These are phyloP conservation scores for Calephelis virginiensis DNA, from an alignment of 1,140 invertebrate genomes.

Conservation along the genomic window DNA sequence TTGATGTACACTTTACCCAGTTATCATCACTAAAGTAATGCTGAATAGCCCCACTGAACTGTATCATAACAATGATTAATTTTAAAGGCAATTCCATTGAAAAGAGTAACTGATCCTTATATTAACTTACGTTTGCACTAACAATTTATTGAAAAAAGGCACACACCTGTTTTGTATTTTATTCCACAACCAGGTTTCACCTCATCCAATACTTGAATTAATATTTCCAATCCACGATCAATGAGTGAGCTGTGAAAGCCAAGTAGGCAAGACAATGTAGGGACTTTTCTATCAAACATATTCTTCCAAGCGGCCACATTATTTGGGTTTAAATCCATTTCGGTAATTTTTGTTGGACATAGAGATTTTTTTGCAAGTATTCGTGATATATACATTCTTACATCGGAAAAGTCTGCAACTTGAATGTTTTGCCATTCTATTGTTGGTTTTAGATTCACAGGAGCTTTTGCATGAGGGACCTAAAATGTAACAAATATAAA, in stretches of 20 bases:
- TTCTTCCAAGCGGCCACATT: conserved; percentile 44
- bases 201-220: conserved; percentile 46
- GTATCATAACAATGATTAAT: too few species aligned
- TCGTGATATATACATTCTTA: conserved; percentile 56
- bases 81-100: too few species aligned
- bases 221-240: conserved; percentile 49
- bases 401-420: conserved; percentile 64
- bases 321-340: conserved; percentile 37
- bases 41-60: too few species aligned
- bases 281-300: conserved; percentile 50
- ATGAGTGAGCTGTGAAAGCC: conserved; percentile 42
- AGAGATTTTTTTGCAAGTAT: conserved; percentile 41
- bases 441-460: conserved; percentile 60
- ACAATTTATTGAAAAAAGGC: not conserved
- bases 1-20: too few species aligned
- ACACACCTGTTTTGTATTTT: conserved; percentile 55
- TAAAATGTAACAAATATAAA: conserved; percentile 21
- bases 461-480: conserved; percentile 45
- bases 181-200: conserved; percentile 52
- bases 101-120: too few species aligned
- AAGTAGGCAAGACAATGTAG: conserved; percentile 55
- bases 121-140: too few species aligned
- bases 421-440: conserved; percentile 72
- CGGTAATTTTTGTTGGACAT: conserved; percentile 38
- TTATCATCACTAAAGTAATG: too few species aligned